phyloP scores from a whole-genome alignment of 2,888 invertebrate genomes.

The Meta bourneti region DNA sequence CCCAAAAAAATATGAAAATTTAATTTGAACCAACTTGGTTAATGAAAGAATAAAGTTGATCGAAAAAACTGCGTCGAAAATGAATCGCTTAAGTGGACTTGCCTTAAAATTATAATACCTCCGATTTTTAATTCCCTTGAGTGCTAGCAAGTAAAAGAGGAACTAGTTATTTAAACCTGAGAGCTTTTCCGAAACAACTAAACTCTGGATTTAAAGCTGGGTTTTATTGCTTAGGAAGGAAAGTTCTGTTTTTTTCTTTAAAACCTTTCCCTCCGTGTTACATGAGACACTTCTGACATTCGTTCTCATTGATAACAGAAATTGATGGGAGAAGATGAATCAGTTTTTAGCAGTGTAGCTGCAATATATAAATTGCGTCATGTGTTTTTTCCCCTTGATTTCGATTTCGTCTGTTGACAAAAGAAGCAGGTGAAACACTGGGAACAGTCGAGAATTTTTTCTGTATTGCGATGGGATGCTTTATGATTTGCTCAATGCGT shows the following conservation, averaged over 20 bases:
- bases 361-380: conserved; percentile 35
- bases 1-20: no score
- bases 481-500: neutral
- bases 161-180: no score
- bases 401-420: conserved; percentile 3
- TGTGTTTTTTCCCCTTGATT: neutral
- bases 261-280: neutral
- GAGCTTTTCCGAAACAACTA: no score
- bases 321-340: conserved; percentile 57
- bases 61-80: no score
- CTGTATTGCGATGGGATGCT: conserved; percentile 17
- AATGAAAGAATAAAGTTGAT: no score
- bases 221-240: neutral
- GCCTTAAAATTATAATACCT: no score
- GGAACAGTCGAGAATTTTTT: neutral
- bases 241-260: neutral
- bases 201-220: neutral
- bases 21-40: no score
- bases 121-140: no score
- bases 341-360: conserved; percentile 35
- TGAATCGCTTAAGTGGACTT: no score
- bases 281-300: conserved; percentile 5
- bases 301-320: conserved; percentile 47
- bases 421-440: conserved; percentile 36
- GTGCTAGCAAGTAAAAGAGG: no score